phyloP scores from a whole-genome alignment of 2,797 vertebrate genomes.

The Sebastes hubbsi region DNA sequence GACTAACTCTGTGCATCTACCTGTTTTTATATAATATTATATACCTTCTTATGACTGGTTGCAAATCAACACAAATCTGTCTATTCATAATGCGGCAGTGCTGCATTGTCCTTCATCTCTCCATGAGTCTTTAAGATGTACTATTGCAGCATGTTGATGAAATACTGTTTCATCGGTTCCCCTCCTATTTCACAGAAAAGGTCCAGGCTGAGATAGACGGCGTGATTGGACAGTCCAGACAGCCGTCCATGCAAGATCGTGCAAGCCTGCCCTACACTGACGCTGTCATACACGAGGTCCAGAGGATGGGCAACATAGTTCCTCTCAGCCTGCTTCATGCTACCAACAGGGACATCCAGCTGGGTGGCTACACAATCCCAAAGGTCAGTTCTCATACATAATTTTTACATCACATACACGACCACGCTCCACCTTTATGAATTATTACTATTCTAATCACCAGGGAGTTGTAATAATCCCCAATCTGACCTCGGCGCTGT shows the following conservation, averaged over 20 bases:
- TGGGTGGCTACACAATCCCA: conserved; percentile 53
- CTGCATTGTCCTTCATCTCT: background rate
- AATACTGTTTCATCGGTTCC: background rate
- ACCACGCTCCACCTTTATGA: background rate
- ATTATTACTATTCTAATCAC: background rate
- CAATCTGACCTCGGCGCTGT: conserved; percentile 80
- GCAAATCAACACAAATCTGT: background rate
- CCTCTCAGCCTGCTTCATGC: conserved; percentile 46
- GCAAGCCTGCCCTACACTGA: conserved; percentile 58
- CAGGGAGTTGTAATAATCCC: conserved; percentile 72
- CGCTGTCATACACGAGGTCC: conserved; percentile 64
- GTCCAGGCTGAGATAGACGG: conserved; percentile 63
- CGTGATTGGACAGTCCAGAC: conserved; percentile 54
- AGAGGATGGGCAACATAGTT: conserved; percentile 54
- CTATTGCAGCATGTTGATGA: background rate
- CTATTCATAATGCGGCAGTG: background rate
- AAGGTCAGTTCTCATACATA: conserved; percentile 26
- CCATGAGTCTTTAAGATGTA: too few relatives aligned
- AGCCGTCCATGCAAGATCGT: conserved; percentile 47
- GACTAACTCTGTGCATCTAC: background rate
- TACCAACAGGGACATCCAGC: conserved; percentile 32
- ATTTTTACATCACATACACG: background rate
- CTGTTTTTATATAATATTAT: background rate
- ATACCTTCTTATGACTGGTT: too few relatives aligned
- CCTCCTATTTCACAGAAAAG: conserved; percentile 37